Evolutionary conservation across 2,113 vertebrate genomes (phyloP), one percentile per base, ranked within the genome.

Genomic region (Clarias macrocephalus): DNA sequence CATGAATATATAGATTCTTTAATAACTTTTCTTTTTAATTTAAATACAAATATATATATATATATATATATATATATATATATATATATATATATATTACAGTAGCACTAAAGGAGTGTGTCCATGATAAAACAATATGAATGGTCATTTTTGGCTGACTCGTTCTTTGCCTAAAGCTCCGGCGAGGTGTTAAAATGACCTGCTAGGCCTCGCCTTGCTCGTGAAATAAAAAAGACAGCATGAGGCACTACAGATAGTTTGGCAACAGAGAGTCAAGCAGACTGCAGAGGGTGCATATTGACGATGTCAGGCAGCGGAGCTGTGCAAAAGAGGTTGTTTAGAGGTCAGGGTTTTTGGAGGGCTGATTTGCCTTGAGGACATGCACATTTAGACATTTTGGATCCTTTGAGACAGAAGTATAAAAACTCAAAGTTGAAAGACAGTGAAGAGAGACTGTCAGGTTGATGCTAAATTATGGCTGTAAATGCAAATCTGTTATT

Each of bases 171-270:
- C 16, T 62, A 76, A 65, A 63, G 73, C 82, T 72, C 54, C 59
- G 54, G 66, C 52, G 56, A 73, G 73, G 85, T 82, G 68, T 85
- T 66, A 63, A 57, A 70, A 83, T 80, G 63, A 33, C 54, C 75
- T 73, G 83, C 75, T 73, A 73, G 52, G 70, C 73, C 57, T 59
- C 63, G 80, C 62, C 72, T 82, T 75, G 81, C 60, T 75, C 83
- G 88, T 70, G 87, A 87, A 89, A 87, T 83, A 83, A 90, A 90
- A 75, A 90, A 84, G 83, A 30, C 88, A 82, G 82, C 83, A 86
- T 86, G 89, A 80, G 59, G 37, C 21, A 73, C 28, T 37, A 72
- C 37, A 75, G 57, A 77, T 18, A 65, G 52, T 33, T 83, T 56
- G 63, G n/a, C 52, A 73, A 82, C 82, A 60, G 57, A 77, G 75